Evolutionary conservation across 2,113 vertebrate species (phyloP).

Genomic region (Peucedramus taeniatus): DNA sequence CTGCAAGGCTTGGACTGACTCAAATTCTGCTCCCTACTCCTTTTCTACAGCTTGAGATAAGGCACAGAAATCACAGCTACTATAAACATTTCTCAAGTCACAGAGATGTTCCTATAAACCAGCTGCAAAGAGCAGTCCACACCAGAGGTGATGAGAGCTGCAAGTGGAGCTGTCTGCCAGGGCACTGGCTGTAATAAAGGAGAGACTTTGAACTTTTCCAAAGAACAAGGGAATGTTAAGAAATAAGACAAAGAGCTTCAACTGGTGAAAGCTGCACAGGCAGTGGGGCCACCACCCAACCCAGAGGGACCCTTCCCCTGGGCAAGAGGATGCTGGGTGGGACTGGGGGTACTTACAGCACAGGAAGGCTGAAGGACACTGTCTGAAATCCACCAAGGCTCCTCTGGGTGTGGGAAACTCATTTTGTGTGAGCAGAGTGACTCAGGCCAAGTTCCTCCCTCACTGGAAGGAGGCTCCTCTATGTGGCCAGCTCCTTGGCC

Average conservation of each 20-base stretch:
- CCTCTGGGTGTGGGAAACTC: not conserved
- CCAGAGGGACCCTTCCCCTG: not conserved
- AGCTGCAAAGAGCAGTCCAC: not conserved
- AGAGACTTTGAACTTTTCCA: slow-evolving; percentile 23
- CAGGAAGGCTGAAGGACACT: fast-evolving
- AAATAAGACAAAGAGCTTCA: not conserved
- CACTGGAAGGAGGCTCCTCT: not conserved
- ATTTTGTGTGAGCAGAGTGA: not conserved
- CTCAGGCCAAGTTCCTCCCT: not conserved
- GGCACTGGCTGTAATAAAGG: not conserved
- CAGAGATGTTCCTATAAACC: not conserved
- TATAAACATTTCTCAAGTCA: not conserved
- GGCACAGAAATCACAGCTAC: not conserved
- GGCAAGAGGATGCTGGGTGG: not conserved
- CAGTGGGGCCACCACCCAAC: fast-evolving
- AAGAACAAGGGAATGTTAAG: not conserved
- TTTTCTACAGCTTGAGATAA: not conserved
- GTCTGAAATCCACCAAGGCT: not conserved
- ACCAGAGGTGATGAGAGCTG: not conserved
- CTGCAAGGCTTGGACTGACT: fast-evolving
- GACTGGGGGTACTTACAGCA: not conserved
- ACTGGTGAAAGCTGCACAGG: not conserved
- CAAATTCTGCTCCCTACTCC: not conserved
- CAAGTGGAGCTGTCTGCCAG: not conserved
- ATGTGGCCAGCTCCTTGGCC: not conserved